These are phyloP conservation scores for Coptotermes formosanus DNA, from an alignment of 1,140 invertebrate species.

Conservation along the genomic window DNA sequence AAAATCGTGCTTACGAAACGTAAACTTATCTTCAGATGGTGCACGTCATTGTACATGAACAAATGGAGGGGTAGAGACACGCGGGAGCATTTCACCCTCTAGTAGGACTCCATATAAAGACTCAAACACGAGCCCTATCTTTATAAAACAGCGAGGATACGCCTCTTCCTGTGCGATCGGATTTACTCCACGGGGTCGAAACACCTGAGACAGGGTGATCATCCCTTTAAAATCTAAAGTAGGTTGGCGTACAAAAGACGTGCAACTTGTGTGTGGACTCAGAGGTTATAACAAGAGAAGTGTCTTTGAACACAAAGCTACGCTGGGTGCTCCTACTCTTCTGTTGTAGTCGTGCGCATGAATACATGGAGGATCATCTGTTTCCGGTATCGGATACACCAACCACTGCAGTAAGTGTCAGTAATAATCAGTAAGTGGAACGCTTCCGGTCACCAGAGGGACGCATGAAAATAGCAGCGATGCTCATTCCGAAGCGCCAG, in stretches of 20 bases:
- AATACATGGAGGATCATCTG: neutral
- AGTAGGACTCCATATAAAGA: neutral
- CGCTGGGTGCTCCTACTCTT: neutral
- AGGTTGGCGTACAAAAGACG: neutral
- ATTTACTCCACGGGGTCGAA: neutral
- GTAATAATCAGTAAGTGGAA: neutral
- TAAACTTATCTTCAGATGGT: too few species aligned
- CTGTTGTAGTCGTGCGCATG: neutral
- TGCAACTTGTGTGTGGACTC: neutral
- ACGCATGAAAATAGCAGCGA: neutral
- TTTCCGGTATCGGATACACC: neutral
- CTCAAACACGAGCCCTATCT: neutral
- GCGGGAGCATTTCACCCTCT: neutral
- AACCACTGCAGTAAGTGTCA: neutral
- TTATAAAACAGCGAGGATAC: neutral
- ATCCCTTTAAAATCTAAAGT: conserved; percentile 3
- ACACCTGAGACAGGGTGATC: conserved; percentile 5
- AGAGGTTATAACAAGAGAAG: too few species aligned
- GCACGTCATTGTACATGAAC: too few species aligned
- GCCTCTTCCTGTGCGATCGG: neutral
- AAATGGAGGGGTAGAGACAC: neutral
- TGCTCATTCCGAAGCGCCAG: neutral
- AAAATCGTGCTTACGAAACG: too few species aligned
- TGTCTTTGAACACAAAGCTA: neutral
- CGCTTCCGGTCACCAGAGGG: neutral